A percentile compares a stretch with the other conserved stretches of the same genome.
phyloP scores from a whole-genome alignment of 2,113 vertebrate species.

The Gambusia holbrooki region DNA sequence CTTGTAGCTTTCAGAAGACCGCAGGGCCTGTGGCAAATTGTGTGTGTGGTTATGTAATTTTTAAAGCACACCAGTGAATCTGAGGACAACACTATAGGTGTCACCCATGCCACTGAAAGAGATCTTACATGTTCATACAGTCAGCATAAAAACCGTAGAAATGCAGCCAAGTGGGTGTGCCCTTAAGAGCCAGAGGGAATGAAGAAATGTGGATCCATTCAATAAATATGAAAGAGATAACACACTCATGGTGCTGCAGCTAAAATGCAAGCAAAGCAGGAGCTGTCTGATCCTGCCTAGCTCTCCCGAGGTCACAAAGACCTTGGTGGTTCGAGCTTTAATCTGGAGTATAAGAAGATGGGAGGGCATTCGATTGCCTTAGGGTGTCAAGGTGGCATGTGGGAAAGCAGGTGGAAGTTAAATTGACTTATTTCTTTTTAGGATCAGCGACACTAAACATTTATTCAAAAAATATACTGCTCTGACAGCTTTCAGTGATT shows the following conservation, averaged over 20 bases:
- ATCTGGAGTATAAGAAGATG: slow-evolving; percentile 61
- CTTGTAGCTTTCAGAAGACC: slow-evolving; percentile 39
- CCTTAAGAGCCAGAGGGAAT: slow-evolving; percentile 50
- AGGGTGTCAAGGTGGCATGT: slow-evolving; percentile 12
- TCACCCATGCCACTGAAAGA: slow-evolving; percentile 43
- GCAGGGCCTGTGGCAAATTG: slow-evolving; percentile 34
- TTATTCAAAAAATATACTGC: slow-evolving; percentile 14
- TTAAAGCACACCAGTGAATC: slow-evolving; percentile 30
- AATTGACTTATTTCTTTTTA: slow-evolving; percentile 42
- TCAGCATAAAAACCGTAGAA: slow-evolving; percentile 67
- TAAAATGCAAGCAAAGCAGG: slow-evolving; percentile 76
- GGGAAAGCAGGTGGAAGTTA: slow-evolving; percentile 30
- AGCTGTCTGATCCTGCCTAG: slow-evolving; percentile 64
- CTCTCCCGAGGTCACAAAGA: slow-evolving; percentile 73
- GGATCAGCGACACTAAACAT: slow-evolving; percentile 13
- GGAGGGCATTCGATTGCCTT: slow-evolving; percentile 37
- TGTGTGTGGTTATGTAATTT: slow-evolving; percentile 45
- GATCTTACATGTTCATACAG: slow-evolving; percentile 66
- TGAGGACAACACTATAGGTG: slow-evolving; percentile 28
- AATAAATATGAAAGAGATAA: slow-evolving; percentile 76
- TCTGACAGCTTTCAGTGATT: slow-evolving; percentile 9
- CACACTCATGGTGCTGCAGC: slow-evolving; percentile 44
- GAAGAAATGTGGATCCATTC: slow-evolving; percentile 70
- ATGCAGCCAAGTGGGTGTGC: slow-evolving; percentile 51
- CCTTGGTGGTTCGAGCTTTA: slow-evolving; percentile 70